Evolutionary conservation across 2,113 vertebrate genomes (phyloP).

Genomic region (Albula glossodonta): DNA sequence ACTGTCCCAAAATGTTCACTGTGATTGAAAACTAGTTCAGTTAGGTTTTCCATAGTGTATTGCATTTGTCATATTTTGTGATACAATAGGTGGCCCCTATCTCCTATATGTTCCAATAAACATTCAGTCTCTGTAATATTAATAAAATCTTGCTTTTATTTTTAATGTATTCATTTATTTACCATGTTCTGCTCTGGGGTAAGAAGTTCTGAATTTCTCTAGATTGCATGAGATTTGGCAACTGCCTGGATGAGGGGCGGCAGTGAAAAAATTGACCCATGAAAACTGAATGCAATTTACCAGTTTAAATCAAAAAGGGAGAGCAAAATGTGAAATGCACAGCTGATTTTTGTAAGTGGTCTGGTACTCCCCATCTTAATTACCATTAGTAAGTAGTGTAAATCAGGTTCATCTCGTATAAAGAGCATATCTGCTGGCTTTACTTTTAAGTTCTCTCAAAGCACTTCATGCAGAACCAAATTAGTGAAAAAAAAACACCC

Average conservation of each 20-base stretch:
- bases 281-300: not conserved
- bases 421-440: not conserved
- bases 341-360: not conserved
- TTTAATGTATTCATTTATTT: not conserved
- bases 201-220: not conserved
- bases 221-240: not conserved
- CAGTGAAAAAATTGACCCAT: not conserved
- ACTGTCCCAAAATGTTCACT: not conserved
- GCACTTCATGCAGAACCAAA: not conserved
- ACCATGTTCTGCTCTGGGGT: not conserved
- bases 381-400: not conserved
- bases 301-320: not conserved
- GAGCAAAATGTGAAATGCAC: not conserved
- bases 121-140: not conserved
- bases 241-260: not conserved
- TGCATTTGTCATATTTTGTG: not conserved
- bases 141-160: not conserved
- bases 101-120: not conserved
- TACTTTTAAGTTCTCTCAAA: not conserved
- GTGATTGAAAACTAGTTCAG: not conserved
- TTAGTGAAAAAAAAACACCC: not conserved
- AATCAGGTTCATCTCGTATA: not conserved
- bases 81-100: not conserved
- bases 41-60: no score
- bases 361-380: slow-evolving; percentile 1